Percentiles rank a stretch among this genome's conserved stretches.
phyloP scores from a whole-genome alignment of 23 tunicate genomes.

The Trididemnum clinides region DNA sequence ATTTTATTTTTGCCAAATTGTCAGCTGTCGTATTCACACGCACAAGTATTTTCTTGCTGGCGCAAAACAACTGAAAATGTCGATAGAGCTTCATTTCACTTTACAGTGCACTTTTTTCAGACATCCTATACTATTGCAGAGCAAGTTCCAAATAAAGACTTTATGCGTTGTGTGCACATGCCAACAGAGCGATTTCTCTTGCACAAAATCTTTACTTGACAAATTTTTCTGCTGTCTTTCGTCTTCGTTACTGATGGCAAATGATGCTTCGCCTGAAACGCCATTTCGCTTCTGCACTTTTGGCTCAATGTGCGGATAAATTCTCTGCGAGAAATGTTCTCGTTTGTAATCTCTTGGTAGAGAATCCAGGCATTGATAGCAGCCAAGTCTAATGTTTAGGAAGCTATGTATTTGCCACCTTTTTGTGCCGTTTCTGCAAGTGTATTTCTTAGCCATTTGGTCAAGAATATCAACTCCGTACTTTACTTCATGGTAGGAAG shows the following conservation, averaged over 20 bases:
- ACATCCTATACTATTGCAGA: neutral
- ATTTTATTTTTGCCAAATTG: too few relatives aligned
- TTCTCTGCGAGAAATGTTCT: constrained; percentile 19
- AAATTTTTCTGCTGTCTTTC: constrained; percentile 11
- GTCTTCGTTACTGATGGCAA: neutral
- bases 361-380: constrained; percentile 31
- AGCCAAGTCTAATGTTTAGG: neutral
- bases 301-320: constrained; percentile 11
- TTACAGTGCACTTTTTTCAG: constrained; percentile 7
- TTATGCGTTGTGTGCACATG: neutral
- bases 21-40: too few relatives aligned
- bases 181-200: constrained; percentile 17
- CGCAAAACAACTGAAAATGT: too few relatives aligned
- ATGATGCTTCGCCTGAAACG: neutral
- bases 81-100: too few relatives aligned
- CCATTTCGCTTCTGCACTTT: constrained; percentile 2
- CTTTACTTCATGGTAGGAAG: neutral
- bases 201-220: neutral
- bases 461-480: neutral
- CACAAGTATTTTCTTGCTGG: too few relatives aligned
- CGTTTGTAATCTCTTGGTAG: constrained; percentile 12
- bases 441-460: constrained; percentile 21
- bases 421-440: neutral
- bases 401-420: constrained; percentile 20
- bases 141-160: constrained; percentile 16